Evolutionary conservation across 2,888 invertebrate species (phyloP), one percentile per base, ranked within the genome.

Genomic region (Drosophila paranaensis): DNA sequence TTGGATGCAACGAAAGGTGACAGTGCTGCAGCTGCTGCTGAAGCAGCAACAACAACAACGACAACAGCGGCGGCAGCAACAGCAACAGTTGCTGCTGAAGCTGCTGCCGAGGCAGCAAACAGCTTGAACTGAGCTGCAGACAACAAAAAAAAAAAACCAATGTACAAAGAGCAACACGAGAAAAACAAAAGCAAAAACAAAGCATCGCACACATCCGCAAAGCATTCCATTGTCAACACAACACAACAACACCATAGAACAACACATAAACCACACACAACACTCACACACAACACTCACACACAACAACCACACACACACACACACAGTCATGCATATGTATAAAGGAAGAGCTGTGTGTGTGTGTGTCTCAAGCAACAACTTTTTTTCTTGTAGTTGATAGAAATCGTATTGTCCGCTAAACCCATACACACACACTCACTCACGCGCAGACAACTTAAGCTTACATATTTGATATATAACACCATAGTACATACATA

Each of bases 91-190:
- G 45, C 56, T 14, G 33, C 55, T 6, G 55, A 20, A 5, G 67
- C 58, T 11, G 46, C 68, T 30, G 14, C 43, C 8, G 48, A 60
- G 1, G 48, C 71, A 46, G 60, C 50, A n/a, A 63, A 35, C 14
- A 40, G 62, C 69, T 73, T 62, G 16, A 76, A 76, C 39, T 77
- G 77, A 77, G 64, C 53, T 66, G 39, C 33, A 53, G 46, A 43
- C 6, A 68, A 2, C 20, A 20, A 20, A 1, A 20, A n/a, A n/a
- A 8, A 13, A 20, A 43, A 8, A 45, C 0, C n/a, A 61, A 73
- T 73, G 76, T 77, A 77, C 76, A 77, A 75, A 75, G 71, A 60
- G 35, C 46, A 53, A 68, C 53, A 58, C 53, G 40, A 54, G 25
- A 54, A 54, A 20, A 20, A 20, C 20, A 2, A 20, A 20, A 20